Evolutionary conservation across 2,797 vertebrate species (phyloP).

Genomic region (Darevskia nairensis): DNA sequence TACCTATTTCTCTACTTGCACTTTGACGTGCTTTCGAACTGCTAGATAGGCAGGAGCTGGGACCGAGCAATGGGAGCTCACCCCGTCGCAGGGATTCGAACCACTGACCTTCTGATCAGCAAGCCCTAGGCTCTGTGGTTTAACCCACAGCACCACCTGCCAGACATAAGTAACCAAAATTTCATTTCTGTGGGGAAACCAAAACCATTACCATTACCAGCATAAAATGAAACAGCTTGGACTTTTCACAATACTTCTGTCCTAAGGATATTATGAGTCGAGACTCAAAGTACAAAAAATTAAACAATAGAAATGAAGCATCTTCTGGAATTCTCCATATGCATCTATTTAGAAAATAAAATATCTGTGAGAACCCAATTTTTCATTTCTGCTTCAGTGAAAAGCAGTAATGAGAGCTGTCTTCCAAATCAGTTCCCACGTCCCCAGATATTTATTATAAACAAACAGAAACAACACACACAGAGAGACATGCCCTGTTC

Average conservation of each 20-base stretch:
- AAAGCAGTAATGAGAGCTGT: conserved; percentile 9
- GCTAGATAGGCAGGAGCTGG: no score
- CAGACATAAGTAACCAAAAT: not conserved
- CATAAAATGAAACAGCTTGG: not conserved
- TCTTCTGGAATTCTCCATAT: not conserved
- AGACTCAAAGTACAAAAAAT: not conserved
- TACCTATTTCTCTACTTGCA: no score
- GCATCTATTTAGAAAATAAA: not conserved
- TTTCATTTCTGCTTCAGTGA: not conserved
- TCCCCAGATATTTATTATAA: not conserved
- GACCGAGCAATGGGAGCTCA: no score
- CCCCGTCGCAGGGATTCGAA: no score
- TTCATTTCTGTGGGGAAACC: not conserved
- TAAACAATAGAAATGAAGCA: not conserved
- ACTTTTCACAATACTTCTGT: not conserved
- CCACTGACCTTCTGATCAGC: no score
- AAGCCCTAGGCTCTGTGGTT: no score
- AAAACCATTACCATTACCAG: not conserved
- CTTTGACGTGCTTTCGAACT: no score
- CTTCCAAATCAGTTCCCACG: not conserved
- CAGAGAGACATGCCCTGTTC: not conserved
- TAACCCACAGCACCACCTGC: no score
- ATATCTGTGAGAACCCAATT: not conserved
- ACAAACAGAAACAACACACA: conserved; percentile 6
- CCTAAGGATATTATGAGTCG: not conserved